These are phyloP conservation scores for Spisula solida DNA, from an alignment of 2,888 invertebrate species.

Conservation along the genomic window DNA sequence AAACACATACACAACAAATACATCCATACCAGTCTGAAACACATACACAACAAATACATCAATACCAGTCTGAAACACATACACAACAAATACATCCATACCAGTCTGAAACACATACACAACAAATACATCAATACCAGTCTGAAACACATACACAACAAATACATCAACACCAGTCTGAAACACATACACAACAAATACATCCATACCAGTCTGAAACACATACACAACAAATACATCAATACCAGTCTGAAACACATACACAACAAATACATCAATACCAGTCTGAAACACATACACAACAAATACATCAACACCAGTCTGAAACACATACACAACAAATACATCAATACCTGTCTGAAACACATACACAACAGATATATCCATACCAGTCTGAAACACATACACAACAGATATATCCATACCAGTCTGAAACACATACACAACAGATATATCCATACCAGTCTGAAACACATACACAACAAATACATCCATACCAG, in stretches of 20 bases:
- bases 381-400: conserved; percentile 70
- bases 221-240: conserved; percentile 70
- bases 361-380: conserved; percentile 60
- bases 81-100: conserved; percentile 70
- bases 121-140: conserved; percentile 72
- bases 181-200: conserved; percentile 69
- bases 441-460: conserved; percentile 63
- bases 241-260: conserved; percentile 67
- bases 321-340: conserved; percentile 62
- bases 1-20: conserved; percentile 69
- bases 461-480: conserved; percentile 68
- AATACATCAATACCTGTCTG: conserved; percentile 77
- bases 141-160: conserved; percentile 62
- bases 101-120: conserved; percentile 68
- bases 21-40: conserved; percentile 70
- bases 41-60: conserved; percentile 70
- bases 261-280: conserved; percentile 70
- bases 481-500: conserved; percentile 72
- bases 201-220: conserved; percentile 70
- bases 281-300: conserved; percentile 68
- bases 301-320: conserved; percentile 72
- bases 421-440: conserved; percentile 67
- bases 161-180: conserved; percentile 77
- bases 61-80: conserved; percentile 67
- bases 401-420: conserved; percentile 62